Base-by-base conservation (phyloP, 2,113 vertebrate species). In the Laterallus jamaicensis region DNA sequence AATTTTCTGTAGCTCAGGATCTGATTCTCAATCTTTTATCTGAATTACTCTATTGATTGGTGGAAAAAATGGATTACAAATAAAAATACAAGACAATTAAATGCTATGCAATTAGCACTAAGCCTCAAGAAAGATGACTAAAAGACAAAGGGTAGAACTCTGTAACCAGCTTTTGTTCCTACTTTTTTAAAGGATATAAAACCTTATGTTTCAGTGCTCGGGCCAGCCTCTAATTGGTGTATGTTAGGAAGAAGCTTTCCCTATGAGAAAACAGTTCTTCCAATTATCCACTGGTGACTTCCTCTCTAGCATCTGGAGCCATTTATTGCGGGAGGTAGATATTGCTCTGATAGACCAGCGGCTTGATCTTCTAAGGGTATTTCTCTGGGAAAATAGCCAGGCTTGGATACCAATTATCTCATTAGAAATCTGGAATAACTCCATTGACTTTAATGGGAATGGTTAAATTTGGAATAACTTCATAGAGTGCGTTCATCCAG, bases 41-140 rank as follows among this genome's bases (percentile, higher is more conserved):
- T 86, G 90, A 97, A 86, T 94, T 93, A 96, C 86, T 58, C 42
- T 56, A 95, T 96, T 19, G 95, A 97, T 86, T 14, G 6, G 39
- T 50, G 69, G 59, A 8, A 76, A 76, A 94, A 94, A 92, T 62
- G 32, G 80, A 93, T 96, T 86, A 49, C 92, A 93, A 93, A 94
- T 94, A 91, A 87, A 96, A 96, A 95, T 84, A 94, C 69, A 75
- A 75, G 82, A 71, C 88, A 88, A 92, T 94, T 92, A 92, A 95
- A 92, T 79, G 77, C 54, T 68, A 40, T 12, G 67, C 82, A 93
- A 86, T 95, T 94, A 96, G 81, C 73, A 52, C 32, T 37, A 16
- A 78, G 44, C 79, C 80, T 93, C 56, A 14, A 80, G 86, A 86
- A 71, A 82, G 68, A 81, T 17, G 10, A 54, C 39, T 80, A 56